Evolutionary conservation across 2,888 invertebrate genomes (phyloP), one percentile per base, ranked within the genome.

Genomic region (Pterostichus madidus): DNA sequence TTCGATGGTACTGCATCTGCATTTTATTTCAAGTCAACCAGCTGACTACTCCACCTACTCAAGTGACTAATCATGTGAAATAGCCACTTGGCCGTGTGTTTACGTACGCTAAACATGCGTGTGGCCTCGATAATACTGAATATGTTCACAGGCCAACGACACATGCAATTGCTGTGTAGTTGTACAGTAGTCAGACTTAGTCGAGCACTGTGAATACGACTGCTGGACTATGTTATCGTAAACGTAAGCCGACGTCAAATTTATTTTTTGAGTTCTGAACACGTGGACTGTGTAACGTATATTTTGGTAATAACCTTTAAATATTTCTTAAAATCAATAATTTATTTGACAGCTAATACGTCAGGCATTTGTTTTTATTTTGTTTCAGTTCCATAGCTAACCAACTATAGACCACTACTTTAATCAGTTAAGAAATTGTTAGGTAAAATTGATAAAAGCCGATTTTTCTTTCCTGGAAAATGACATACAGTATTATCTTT

Each of bases 51-150:
- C 32, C 35, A 64, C 64, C n/a, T 13, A 64, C 6, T 49, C 35
- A 31, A 2, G 32, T 64, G 64, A 64, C 64, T 64, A 85, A 85
- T 84, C 85, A 85, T 84, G 84, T 85, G 85, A 68, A 86, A 84
- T 84, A 39, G 31, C 17, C 11, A 39, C 3, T 71, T 71, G 68
- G 68, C 4, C 31, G 44, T 10, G 15, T 52, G 75, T 52, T 13
- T 71, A 71, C 24, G 39, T 39, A 71, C 44, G 17, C 46, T 61
- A 78, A 84, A 86, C 85, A 86, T 87, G 87, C 87, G 87, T 87
- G 87, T 87, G 88, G 87, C 88, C 88, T 88, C 88, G 88, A 88
- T 88, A 87, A 78, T 86, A 86, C 86, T 78, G 61, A 78, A 78
- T 78, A 78, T 78, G 61, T 77, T 56, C 86, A 86, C 87, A 87